Evolutionary conservation across 2,888 invertebrate genomes (phyloP).

Genomic region (Hartigia nigra): DNA sequence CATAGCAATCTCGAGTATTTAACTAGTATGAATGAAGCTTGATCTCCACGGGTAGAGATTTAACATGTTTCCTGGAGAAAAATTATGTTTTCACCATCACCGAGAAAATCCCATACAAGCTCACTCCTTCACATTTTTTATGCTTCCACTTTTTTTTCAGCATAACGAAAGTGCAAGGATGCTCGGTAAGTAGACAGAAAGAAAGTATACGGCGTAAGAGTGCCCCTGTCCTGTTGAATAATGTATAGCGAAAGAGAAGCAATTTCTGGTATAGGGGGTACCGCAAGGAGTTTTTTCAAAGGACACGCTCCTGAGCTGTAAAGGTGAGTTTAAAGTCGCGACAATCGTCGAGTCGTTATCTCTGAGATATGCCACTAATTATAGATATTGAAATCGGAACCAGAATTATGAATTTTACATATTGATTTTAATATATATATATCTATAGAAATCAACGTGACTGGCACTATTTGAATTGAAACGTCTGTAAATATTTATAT

Average conservation of each 20-base stretch:
- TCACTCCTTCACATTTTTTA: background rate
- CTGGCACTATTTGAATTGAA: slow-evolving; percentile 17
- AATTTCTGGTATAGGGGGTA: background rate
- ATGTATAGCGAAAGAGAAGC: background rate
- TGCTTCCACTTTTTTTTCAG: background rate
- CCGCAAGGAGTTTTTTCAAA: background rate
- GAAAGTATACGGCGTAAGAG: background rate
- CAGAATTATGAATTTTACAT: background rate
- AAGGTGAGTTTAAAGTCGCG: background rate
- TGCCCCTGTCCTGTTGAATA: background rate
- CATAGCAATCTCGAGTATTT: background rate
- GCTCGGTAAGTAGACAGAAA: background rate
- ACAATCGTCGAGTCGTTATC: background rate
- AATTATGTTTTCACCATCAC: background rate
- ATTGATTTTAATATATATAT: background rate
- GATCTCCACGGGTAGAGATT: background rate
- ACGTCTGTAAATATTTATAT: slow-evolving; percentile 26
- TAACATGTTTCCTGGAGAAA: background rate
- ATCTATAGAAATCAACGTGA: background rate
- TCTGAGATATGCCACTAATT: slow-evolving; percentile 24
- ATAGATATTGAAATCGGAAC: slow-evolving; percentile 43
- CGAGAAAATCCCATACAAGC: background rate
- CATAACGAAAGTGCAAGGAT: background rate
- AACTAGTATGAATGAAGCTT: background rate
- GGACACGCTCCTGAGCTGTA: background rate